Percentiles rank a stretch among this genome's conserved stretches.
Evolutionary conservation across 2,113 vertebrate genomes (phyloP).

Genomic region (Ondatra zibethicus): DNA sequence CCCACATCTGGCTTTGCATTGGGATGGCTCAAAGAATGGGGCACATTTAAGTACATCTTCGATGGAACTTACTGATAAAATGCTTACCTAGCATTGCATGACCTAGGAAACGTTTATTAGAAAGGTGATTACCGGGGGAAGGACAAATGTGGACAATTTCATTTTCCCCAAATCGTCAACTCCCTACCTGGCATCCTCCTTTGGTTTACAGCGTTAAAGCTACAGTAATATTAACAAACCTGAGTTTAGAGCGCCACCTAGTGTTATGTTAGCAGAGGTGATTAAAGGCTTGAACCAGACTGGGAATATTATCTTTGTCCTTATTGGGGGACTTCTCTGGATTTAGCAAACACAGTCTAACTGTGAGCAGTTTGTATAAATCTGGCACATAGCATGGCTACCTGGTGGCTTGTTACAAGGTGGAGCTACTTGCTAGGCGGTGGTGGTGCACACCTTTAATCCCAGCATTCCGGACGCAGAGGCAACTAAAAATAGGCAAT

Average conservation of each 20-base stretch:
- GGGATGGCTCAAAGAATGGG: not conserved
- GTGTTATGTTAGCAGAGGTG: not conserved
- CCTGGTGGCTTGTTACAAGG: not conserved
- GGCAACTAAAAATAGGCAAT: not conserved
- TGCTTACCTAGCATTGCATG: not conserved
- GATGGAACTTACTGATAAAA: not conserved
- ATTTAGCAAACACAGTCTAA: too few species aligned
- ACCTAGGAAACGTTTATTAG: not conserved
- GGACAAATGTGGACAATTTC: not conserved
- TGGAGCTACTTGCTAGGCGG: not conserved
- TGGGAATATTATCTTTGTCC: not conserved
- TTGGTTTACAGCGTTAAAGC: not conserved
- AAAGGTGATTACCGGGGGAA: not conserved
- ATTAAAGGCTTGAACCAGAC: not conserved
- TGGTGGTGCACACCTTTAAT: not conserved
- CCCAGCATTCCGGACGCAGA: not conserved
- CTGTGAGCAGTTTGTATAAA: too few species aligned
- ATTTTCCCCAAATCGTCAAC: not conserved
- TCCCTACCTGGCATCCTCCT: not conserved
- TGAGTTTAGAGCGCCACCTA: not conserved
- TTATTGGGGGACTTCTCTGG: too few species aligned
- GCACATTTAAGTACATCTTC: not conserved
- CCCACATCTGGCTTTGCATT: not conserved
- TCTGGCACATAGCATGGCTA: not conserved
- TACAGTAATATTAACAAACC: not conserved